Evolutionary conservation across 1,140 invertebrate species (phyloP).

Genomic region (Atta texana): DNA sequence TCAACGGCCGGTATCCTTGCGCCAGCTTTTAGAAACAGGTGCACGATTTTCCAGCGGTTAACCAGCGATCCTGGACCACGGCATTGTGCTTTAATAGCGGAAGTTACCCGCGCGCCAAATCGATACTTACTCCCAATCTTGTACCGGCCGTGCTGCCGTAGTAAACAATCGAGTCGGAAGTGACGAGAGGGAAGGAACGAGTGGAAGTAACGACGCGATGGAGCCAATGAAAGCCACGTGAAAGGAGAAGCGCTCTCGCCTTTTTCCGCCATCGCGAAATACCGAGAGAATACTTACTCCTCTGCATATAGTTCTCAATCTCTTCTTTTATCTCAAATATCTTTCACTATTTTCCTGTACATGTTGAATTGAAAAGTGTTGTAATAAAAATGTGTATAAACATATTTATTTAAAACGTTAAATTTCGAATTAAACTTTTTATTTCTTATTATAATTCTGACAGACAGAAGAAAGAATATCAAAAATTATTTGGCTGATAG

Average conservation of each 20-base stretch:
- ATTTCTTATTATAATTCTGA: not conserved
- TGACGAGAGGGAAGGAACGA: slow-evolving; percentile 15
- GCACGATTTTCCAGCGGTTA: slow-evolving; percentile 48
- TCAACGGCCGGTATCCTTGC: not conserved
- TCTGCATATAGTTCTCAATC: not conserved
- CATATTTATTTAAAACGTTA: not conserved
- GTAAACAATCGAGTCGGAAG: slow-evolving; percentile 33
- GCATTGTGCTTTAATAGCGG: slow-evolving; percentile 33
- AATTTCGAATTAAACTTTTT: not conserved
- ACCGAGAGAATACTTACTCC: not conserved
- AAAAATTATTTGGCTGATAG: not conserved
- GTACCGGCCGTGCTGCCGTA: not conserved
- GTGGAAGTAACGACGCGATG: slow-evolving; percentile 17
- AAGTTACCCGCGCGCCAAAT: slow-evolving; percentile 19
- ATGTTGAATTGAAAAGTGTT: not conserved
- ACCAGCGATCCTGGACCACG: slow-evolving; percentile 1
- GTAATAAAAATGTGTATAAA: not conserved
- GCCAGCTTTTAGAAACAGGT: slow-evolving; percentile 38
- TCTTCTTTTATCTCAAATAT: slow-evolving; percentile 4
- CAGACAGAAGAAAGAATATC: not conserved
- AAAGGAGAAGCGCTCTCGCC: not conserved
- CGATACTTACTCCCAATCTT: slow-evolving; percentile 26
- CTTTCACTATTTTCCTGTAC: not conserved
- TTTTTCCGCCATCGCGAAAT: not conserved
- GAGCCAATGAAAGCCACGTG: slow-evolving; percentile 8